Evolutionary conservation across 2,888 invertebrate genomes (phyloP).

Genomic region (Diogma glabrata): DNA sequence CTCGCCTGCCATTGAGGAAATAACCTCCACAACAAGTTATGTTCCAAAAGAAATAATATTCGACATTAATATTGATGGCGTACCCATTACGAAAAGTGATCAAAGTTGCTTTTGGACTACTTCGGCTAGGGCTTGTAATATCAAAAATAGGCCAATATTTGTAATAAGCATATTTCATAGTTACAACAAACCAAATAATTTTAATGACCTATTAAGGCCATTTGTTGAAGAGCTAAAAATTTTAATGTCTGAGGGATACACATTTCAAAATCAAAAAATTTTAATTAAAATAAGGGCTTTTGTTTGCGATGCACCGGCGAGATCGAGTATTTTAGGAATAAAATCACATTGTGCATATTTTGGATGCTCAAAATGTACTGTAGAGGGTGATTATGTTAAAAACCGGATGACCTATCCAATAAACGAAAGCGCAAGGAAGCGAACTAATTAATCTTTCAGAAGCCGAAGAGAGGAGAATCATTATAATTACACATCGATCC

Average conservation of each 20-base stretch:
- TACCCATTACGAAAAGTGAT: constrained; percentile 12
- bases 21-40: neutral
- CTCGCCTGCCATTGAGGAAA: too few relatives aligned
- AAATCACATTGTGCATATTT: constrained; percentile 13
- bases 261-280: too few relatives aligned
- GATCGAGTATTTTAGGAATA: constrained; percentile 12
- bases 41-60: constrained; percentile 7
- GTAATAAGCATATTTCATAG: constrained; percentile 6
- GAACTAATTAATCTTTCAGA: too few relatives aligned
- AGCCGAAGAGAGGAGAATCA: constrained; percentile 19
- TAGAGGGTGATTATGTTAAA: constrained; percentile 16
- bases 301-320: constrained; percentile 15
- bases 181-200: neutral
- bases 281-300: too few relatives aligned
- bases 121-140: neutral
- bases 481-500: constrained; percentile 17
- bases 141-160: neutral
- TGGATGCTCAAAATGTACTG: constrained; percentile 14
- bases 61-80: constrained; percentile 13
- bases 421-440: too few relatives aligned
- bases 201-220: neutral
- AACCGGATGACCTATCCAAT: constrained; percentile 13
- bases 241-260: too few relatives aligned
- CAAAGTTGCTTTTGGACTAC: constrained; percentile 6
- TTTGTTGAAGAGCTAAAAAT: too few relatives aligned